Evolutionary conservation across 2,797 vertebrate genomes (phyloP).

Genomic region (Pipistrellus nathusii): DNA sequence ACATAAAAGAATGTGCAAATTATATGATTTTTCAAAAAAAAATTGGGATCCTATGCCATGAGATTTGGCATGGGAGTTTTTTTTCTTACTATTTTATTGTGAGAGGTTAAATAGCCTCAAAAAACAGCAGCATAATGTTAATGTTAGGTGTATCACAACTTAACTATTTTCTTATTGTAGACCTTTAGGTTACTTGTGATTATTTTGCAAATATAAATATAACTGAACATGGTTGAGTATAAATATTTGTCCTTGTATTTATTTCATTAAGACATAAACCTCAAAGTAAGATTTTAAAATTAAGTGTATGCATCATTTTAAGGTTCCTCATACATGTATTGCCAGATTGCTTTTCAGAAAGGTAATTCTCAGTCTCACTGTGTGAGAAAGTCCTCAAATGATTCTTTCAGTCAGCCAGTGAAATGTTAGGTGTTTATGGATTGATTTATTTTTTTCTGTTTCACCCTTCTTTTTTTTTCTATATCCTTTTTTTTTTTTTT

Average conservation of each 20-base stretch:
- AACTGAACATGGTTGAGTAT: background rate
- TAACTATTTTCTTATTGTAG: background rate
- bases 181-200: background rate
- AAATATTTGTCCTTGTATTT: background rate
- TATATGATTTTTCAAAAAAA: background rate
- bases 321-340: background rate
- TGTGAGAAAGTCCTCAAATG: background rate
- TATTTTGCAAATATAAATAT: background rate
- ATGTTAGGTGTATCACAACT: background rate
- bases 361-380: background rate
- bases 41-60: background rate
- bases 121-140: background rate
- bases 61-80: background rate
- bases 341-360: constrained; percentile 42
- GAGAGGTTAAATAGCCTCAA: background rate
- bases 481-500: constrained; percentile 1
- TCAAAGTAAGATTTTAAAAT: constrained; percentile 20
- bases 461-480: background rate
- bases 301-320: constrained; percentile 1
- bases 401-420: background rate
- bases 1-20: background rate
- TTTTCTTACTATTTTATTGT: constrained; percentile 12
- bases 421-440: background rate
- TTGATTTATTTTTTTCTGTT: background rate
- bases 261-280: constrained; percentile 22